A percentile compares a stretch with the other conserved stretches of the same genome.
Conservation (phyloP, 2,888 invertebrate species). For the Terebella lapidaria region DNA sequence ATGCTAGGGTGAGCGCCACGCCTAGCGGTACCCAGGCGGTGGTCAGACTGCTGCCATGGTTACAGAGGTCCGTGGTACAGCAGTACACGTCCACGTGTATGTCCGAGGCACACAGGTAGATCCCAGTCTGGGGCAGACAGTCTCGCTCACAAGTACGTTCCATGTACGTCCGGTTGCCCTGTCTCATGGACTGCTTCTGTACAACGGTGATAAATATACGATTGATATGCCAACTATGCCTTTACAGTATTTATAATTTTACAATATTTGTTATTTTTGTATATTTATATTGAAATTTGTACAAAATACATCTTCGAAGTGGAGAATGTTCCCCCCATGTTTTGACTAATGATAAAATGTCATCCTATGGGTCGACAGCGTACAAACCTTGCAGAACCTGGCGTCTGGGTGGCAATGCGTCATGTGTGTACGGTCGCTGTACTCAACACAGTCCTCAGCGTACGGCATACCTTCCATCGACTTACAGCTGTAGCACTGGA, state of each 20-base stretch:
- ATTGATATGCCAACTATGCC: no score
- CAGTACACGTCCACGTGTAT: neutral
- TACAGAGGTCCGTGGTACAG: neutral
- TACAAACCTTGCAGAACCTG: neutral
- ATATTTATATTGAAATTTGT: no score
- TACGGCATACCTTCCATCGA: neutral
- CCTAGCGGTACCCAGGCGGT: no score
- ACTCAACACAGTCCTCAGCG: neutral
- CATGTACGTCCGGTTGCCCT: neutral
- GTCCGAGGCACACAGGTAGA: neutral
- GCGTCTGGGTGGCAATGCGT: neutral
- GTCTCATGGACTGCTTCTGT: neutral
- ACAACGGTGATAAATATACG: no score
- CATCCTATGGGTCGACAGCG: no score
- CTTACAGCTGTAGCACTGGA: neutral
- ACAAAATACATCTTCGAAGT: no score
- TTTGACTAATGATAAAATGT: no score
- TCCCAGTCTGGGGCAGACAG: neutral
- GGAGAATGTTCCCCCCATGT: no score
- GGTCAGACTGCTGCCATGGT: no score
- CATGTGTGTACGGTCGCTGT: neutral
- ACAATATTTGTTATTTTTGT: no score
- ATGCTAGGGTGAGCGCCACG: no score
- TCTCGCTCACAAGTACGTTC: neutral
- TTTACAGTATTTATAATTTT: no score